These are phyloP conservation scores for Homarus americanus DNA, from an alignment of 1,140 invertebrate species.

Conservation along the genomic window DNA sequence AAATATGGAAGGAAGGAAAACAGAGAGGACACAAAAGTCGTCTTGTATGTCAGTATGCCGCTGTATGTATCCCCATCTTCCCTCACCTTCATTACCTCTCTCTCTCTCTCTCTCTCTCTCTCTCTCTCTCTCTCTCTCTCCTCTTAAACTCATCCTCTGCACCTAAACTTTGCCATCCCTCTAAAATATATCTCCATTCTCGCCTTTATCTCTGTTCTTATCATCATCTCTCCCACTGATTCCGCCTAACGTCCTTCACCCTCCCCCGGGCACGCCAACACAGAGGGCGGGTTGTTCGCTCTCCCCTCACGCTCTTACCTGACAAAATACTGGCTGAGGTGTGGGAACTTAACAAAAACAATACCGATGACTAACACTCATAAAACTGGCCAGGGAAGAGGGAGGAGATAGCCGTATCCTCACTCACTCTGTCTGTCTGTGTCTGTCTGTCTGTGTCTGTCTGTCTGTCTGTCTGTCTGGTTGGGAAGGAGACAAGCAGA, in stretches of 20 bases:
- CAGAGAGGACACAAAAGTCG: too few relatives aligned
- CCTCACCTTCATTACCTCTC: neutral
- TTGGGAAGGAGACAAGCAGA: too few relatives aligned
- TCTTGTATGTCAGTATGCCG: too few relatives aligned
- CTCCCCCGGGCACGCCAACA: neutral
- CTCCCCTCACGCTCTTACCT: slow-evolving; percentile 5
- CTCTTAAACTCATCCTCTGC: neutral
- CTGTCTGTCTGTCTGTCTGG: too few relatives aligned
- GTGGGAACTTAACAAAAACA: neutral
- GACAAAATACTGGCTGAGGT: neutral
- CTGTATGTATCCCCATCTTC: too few relatives aligned
- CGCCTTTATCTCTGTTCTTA: too few relatives aligned
- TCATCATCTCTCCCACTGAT: too few relatives aligned
- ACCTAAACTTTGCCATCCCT: too few relatives aligned
- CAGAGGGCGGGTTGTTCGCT: neutral
- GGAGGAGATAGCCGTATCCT: neutral
- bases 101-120: neutral
- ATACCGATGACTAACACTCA: neutral
- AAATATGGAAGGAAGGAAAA: too few relatives aligned
- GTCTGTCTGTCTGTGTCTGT: neutral
- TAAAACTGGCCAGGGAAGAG: neutral
- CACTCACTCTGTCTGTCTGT: neutral
- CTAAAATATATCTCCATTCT: too few relatives aligned
- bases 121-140: neutral
- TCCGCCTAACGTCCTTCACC: neutral